Evolutionary conservation across 2,888 invertebrate genomes (phyloP).

Genomic region (Anorthoa munda): DNA sequence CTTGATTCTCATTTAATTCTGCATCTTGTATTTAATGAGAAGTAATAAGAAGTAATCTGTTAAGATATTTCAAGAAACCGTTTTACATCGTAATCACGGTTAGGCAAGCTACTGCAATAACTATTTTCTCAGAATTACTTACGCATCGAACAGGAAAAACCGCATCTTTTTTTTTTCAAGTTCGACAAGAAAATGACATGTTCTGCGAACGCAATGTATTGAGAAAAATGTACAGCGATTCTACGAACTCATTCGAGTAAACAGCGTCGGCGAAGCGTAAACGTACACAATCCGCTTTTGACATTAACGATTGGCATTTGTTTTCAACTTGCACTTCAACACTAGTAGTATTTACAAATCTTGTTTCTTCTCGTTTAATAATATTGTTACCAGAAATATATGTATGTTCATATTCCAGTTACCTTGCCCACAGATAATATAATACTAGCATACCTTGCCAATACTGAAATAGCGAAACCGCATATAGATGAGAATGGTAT

Average conservation of each 20-base stretch:
- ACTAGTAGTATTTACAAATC: slow-evolving; percentile 1
- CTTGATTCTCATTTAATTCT: neutral
- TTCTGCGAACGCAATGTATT: slow-evolving; percentile 34
- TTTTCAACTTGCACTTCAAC: slow-evolving; percentile 6
- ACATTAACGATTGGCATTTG: slow-evolving; percentile 20
- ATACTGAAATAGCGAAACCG: neutral
- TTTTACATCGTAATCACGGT: slow-evolving; percentile 5
- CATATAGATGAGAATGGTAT: neutral
- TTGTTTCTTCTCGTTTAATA: neutral
- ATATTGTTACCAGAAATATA: slow-evolving; percentile 6
- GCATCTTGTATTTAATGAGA: neutral
- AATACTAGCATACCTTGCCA: no score
- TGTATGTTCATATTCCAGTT: slow-evolving; percentile 4
- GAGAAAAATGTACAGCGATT: slow-evolving; percentile 44
- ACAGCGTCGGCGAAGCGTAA: slow-evolving; percentile 27
- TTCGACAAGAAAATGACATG: slow-evolving; percentile 21
- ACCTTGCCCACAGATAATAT: no score
- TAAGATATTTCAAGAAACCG: neutral
- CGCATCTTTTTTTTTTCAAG: slow-evolving; percentile 19
- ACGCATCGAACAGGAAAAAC: slow-evolving; percentile 51
- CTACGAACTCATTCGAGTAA: slow-evolving; percentile 45
- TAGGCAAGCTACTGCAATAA: neutral
- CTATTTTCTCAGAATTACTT: slow-evolving; percentile 26
- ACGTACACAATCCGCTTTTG: slow-evolving; percentile 15
- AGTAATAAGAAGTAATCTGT: neutral